These are phyloP conservation scores for Drosophila cognata DNA, from an alignment of 2,888 invertebrate species.

Conservation along the genomic window DNA sequence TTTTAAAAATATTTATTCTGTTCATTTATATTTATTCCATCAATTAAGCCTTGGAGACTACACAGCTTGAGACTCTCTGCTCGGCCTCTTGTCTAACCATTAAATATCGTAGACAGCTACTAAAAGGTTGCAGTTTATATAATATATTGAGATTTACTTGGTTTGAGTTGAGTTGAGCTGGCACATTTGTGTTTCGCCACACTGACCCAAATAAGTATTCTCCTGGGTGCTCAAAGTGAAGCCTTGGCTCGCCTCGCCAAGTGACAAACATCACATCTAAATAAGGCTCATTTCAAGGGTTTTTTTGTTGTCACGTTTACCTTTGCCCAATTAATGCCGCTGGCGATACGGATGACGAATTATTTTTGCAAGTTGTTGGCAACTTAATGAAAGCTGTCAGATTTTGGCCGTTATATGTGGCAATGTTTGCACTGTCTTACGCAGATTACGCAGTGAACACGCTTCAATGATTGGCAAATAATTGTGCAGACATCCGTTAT, in stretches of 20 bases:
- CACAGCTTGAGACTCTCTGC: background rate
- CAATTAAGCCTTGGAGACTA: background rate
- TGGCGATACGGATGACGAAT: no score
- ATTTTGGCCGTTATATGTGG: background rate
- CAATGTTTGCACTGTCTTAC: background rate
- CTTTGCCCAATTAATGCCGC: conserved; percentile 3
- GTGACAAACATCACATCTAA: conserved; percentile 3
- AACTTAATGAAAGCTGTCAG: background rate
- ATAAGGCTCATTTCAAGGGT: background rate
- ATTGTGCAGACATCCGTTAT: background rate
- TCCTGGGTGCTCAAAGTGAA: background rate
- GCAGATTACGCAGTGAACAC: background rate
- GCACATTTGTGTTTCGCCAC: background rate
- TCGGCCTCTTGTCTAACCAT: background rate
- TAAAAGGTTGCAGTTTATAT: background rate
- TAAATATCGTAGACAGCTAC: background rate
- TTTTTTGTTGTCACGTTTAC: background rate
- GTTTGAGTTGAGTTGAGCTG: background rate
- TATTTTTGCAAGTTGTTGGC: background rate
- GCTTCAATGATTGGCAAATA: background rate
- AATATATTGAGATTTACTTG: background rate
- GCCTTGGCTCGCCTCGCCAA: background rate
- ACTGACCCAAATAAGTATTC: conserved; percentile 5
- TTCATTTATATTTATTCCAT: background rate
- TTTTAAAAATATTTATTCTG: background rate